Base-by-base conservation (phyloP, 2,797 vertebrate species). In the Spinibarbus caldwelli region DNA sequence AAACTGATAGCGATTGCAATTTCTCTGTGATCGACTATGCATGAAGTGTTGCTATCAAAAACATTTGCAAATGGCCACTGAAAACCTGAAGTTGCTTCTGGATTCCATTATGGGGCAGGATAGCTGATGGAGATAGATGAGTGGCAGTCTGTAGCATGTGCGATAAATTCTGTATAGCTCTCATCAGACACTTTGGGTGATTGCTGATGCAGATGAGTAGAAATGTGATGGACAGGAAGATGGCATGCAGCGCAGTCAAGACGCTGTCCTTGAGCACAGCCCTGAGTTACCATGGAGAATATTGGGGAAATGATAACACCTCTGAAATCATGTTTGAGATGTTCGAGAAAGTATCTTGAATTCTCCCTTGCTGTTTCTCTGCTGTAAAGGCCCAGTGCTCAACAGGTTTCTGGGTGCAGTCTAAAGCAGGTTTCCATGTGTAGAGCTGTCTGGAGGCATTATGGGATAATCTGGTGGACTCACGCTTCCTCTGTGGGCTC, bases 371-470 rank as follows among this genome's bases (percentile, higher is more conserved):
- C 8, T n/a, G 57, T 70, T 68, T 45, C 78, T 31, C 10, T 34
- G 43, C 43, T 57, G 23, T 34, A 26, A 43, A 31, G 26, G 3
- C 36, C 80, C 0, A 71, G 15, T 23, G 38, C 34, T 64, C 14
- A 49, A 12, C 21, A 52, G 5, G 15, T 54, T 14, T 23, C 71
- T 47, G 54, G 2, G 36, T 12, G 29, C 4, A 15, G 14, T 59
- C 80, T 83, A 88, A 57, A 86, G 57, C 75, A 78, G 78, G 36
- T 85, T 80, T 70, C 88, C 90, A 89, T 87, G 90, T 6, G 93
- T 94, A 26, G 92, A 94, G 86, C 93, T 94, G 82, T 95, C 94
- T 38, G 93, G 94, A 87, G 88, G 88, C 86, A 91, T 88, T 4
- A 91, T 77, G 41, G 80, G 82, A 72, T 87, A 89, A 21, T 89